Base-by-base conservation (phyloP, 2,888 invertebrate genomes). In the Hypomecis punctinalis region DNA sequence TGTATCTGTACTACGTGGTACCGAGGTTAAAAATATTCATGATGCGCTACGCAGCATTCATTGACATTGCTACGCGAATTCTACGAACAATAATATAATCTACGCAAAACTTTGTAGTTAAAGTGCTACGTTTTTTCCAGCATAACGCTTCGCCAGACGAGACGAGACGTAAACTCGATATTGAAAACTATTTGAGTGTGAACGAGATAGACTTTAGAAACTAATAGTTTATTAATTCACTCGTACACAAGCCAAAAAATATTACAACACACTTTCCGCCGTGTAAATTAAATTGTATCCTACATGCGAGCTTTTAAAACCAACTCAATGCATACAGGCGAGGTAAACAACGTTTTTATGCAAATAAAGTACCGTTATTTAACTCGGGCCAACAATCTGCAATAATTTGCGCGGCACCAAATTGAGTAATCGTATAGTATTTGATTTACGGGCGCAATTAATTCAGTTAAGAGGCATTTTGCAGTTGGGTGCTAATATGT, bases 351-450 rank as follows among this genome's bases (percentile, higher is more conserved):
- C 61, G 63, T 68, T 74, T 66, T 68, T 66, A 64, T 61, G 63
- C 59, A 68, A 64, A 70, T 67, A 68, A 59, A n/a, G 65, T 68
- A 62, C 63, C 48, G 58, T 35, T 54, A 59, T 68, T 69, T 49
- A 61, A 73, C 63, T 69, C 60, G 48, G 68, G 56, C 35, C 58
- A 45, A 63, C 67, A 72, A 68, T 62, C 63, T 54, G 66, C 61
- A 62, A 61, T 60, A 59, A 74, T 74, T 71, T 71, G 63, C 67
- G 55, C 35, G 40, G 36, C 47, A 51, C 62, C 54, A 60, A 69
- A 69, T 65, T 67, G 54, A 48, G 37, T 61, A 13, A 63, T 60
- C 57, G 52, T 55, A 66, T 68, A 37, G 13, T 62, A 62, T 68
- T 71, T 70, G 52, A 69, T 70, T 65, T 53, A 63, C 48, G 53